These are phyloP conservation scores for Goniozus legneri DNA, from an alignment of 1,140 invertebrate species.

Conservation along the genomic window DNA sequence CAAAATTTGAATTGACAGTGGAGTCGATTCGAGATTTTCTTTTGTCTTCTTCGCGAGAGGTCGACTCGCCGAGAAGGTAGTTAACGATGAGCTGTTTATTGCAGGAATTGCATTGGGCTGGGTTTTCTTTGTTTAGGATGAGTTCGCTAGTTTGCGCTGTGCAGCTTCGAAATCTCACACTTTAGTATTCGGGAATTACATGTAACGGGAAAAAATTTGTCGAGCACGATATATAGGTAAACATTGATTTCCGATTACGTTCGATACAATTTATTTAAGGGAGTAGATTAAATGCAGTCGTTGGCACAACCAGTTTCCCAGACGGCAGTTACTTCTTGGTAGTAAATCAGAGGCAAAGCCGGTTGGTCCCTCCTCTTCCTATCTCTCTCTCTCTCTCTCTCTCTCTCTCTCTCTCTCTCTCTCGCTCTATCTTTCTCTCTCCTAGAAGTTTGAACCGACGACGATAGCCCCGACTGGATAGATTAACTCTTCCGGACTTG, in stretches of 20 bases:
- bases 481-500: slow-evolving; percentile 18
- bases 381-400: no score
- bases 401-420: no score
- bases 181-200: slow-evolving; percentile 3
- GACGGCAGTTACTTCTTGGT: no score
- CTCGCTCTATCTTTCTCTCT: no score
- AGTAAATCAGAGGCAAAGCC: slow-evolving; percentile 18
- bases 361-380: no score
- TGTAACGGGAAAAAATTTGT: not conserved
- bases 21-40: no score
- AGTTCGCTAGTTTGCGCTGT: no score
- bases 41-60: slow-evolving; percentile 16
- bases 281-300: slow-evolving; percentile 14
- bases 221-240: not conserved
- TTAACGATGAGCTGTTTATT: no score
- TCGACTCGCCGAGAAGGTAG: slow-evolving; percentile 15
- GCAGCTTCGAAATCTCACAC: not conserved
- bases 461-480: slow-evolving; percentile 29
- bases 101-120: no score
- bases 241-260: not conserved
- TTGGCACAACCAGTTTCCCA: no score
- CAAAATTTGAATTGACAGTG: no score
- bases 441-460: slow-evolving; percentile 20
- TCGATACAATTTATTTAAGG: not conserved
- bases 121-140: no score